Evolutionary conservation across 2,888 invertebrate genomes (phyloP).

Genomic region (Acheta domesticus): DNA sequence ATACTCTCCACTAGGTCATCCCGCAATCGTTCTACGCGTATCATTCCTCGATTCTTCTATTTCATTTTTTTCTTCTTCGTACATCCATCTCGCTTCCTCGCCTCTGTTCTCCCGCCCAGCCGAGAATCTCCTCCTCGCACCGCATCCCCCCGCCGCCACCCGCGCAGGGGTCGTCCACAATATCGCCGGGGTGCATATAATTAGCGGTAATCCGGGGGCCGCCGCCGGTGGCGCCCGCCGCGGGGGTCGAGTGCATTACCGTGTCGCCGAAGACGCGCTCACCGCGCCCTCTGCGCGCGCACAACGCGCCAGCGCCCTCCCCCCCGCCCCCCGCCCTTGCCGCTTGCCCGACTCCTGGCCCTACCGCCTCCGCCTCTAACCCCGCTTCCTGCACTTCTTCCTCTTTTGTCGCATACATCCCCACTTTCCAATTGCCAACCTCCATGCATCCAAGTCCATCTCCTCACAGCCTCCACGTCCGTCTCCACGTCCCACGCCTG

Average conservation of each 20-base stretch:
- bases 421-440: too few relatives aligned
- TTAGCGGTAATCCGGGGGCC: not conserved
- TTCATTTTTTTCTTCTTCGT: not conserved
- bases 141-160: not conserved
- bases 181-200: not conserved
- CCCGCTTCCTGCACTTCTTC: too few relatives aligned
- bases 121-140: not conserved
- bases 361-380: too few relatives aligned
- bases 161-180: not conserved
- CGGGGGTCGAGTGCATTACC: slow-evolving; percentile 18
- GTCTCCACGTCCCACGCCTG: too few relatives aligned
- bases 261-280: slow-evolving; percentile 9
- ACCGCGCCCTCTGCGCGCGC: not conserved
- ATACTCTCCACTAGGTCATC: too few relatives aligned
- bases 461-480: too few relatives aligned
- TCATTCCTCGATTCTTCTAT: too few relatives aligned
- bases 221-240: not conserved
- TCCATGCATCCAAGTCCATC: too few relatives aligned
- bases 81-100: not conserved
- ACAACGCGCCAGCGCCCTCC: not conserved
- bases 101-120: not conserved
- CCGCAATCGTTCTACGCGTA: too few relatives aligned
- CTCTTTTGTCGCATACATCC: too few relatives aligned
- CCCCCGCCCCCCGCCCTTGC: not conserved
- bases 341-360: too few relatives aligned